A percentile compares a stretch with the other conserved stretches of the same genome.
Conservation (phyloP, 2,888 invertebrate genomes). For the Erebia palarica region DNA sequence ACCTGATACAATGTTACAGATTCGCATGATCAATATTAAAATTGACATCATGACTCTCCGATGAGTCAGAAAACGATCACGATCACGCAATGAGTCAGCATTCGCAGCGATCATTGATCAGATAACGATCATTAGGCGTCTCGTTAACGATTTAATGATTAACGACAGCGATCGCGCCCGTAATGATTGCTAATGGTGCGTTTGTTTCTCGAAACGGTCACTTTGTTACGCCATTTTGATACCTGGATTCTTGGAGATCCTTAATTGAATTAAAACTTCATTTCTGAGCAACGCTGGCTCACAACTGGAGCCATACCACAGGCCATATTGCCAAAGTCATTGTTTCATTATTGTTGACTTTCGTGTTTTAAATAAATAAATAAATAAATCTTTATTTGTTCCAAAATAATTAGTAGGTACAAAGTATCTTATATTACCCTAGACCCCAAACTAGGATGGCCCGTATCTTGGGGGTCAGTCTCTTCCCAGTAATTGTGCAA, state of each 20-base stretch:
- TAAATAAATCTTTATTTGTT: too few relatives aligned
- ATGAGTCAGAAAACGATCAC: slow-evolving; percentile 16
- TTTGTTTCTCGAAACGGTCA: slow-evolving; percentile 62
- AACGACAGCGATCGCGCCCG: slow-evolving; percentile 57
- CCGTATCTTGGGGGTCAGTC: too few relatives aligned
- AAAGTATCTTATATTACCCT: too few relatives aligned
- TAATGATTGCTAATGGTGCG: slow-evolving; percentile 78
- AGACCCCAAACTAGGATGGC: too few relatives aligned
- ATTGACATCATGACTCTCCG: neutral
- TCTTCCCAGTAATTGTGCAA: too few relatives aligned
- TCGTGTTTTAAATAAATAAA: too few relatives aligned
- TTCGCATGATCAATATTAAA: neutral
- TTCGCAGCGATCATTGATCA: slow-evolving; percentile 24
- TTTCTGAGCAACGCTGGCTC: too few relatives aligned
- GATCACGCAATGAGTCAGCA: slow-evolving; percentile 14
- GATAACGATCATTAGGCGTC: slow-evolving; percentile 47
- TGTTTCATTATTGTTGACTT: too few relatives aligned
- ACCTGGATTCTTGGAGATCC: slow-evolving; percentile 37
- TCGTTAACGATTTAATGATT: slow-evolving; percentile 50
- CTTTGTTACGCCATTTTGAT: slow-evolving; percentile 41
- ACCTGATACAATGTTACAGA: too few relatives aligned
- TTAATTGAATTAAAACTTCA: neutral
- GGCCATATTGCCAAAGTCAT: too few relatives aligned
- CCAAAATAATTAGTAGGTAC: too few relatives aligned
- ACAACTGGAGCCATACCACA: too few relatives aligned